Evolutionary conservation across 1,140 invertebrate species (phyloP).

Genomic region (Drosophila simulans): DNA sequence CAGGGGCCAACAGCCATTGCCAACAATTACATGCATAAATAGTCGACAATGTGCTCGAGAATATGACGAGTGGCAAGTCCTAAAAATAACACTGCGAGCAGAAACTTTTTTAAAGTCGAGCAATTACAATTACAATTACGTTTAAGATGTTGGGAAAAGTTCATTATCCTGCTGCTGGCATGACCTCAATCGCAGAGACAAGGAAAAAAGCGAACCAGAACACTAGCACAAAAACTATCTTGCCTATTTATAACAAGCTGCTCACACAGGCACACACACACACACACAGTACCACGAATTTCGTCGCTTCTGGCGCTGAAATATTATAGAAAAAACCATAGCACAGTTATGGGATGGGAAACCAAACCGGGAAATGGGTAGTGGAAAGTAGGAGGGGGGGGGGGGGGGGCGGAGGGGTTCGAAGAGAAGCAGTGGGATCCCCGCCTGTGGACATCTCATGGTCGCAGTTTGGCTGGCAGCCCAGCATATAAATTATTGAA

Average conservation of each 20-base stretch:
- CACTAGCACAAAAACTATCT: slow-evolving; percentile 72
- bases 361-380: slow-evolving; percentile 4
- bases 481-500: slow-evolving; percentile 56
- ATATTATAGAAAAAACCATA: slow-evolving; percentile 33
- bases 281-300: slow-evolving; percentile 22
- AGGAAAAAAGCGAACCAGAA: slow-evolving; percentile 50
- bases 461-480: slow-evolving; percentile 38
- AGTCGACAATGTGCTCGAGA: slow-evolving; percentile 17
- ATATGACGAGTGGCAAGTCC: slow-evolving; percentile 17
- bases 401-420: not conserved
- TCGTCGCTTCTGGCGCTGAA: slow-evolving; percentile 42
- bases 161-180: slow-evolving; percentile 73
- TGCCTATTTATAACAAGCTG: slow-evolving; percentile 68
- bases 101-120: slow-evolving; percentile 64
- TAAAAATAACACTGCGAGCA: slow-evolving; percentile 27
- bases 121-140: slow-evolving; percentile 54
- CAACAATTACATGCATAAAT: slow-evolving; percentile 44
- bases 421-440: not conserved
- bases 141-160: slow-evolving; percentile 64
- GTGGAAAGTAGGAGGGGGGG: not conserved
- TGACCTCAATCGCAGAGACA: slow-evolving; percentile 69
- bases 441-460: slow-evolving; percentile 31
- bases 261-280: slow-evolving; percentile 9
- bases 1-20: slow-evolving; percentile 21
- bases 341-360: slow-evolving; percentile 49